Conservation (phyloP, 1,140 invertebrate species). For the Aphelinus certus region DNA sequence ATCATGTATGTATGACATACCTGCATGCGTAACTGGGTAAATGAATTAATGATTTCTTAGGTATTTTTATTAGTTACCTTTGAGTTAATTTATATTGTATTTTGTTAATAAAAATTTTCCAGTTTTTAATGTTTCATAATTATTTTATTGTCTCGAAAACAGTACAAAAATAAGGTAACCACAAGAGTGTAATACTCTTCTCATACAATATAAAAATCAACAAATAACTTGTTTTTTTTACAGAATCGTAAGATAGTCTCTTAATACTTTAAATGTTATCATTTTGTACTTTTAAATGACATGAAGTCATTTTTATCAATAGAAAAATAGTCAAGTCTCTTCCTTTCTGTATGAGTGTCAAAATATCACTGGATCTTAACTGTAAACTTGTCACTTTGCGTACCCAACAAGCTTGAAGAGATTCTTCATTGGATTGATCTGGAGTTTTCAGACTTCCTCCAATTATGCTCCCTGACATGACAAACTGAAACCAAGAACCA, state of each 20-base stretch:
- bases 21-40: neutral
- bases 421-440: too few relatives aligned
- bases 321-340: too few relatives aligned
- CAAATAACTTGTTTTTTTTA: neutral
- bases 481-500: slow-evolving; percentile 43
- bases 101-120: slow-evolving; percentile 41
- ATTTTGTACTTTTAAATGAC: too few relatives aligned
- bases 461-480: slow-evolving; percentile 52
- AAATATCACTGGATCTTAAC: too few relatives aligned
- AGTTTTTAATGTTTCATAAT: slow-evolving; percentile 1
- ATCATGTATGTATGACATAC: neutral
- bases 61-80: slow-evolving; percentile 23
- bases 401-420: too few relatives aligned
- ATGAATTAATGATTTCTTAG: slow-evolving; percentile 12
- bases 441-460: slow-evolving; percentile 46
- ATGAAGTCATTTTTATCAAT: too few relatives aligned
- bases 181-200: neutral
- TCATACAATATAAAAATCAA: neutral
- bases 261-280: too few relatives aligned
- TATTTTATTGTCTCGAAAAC: slow-evolving; percentile 22
- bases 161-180: neutral
- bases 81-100: slow-evolving; percentile 39
- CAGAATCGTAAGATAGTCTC: too few relatives aligned
- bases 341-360: too few relatives aligned
- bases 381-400: too few relatives aligned